Percentiles rank a stretch among this genome's conserved stretches.
Conservation (phyloP, 2,888 invertebrate species). For the Phortica magna region DNA sequence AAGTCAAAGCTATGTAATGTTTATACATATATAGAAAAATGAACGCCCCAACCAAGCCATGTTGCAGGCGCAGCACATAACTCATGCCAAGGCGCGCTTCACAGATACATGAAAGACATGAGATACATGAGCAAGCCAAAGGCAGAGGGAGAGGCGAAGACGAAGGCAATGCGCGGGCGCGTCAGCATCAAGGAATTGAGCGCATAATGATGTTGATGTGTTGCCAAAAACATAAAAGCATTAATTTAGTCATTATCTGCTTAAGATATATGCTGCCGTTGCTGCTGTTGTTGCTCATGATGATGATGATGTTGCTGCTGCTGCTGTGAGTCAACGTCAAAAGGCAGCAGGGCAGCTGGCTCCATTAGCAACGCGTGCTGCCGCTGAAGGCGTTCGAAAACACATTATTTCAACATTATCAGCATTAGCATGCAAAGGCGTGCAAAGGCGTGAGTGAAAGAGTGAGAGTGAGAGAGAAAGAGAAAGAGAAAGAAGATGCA, state of each 20-base stretch:
- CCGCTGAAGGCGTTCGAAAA: constrained; percentile 51
- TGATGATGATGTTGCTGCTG: constrained; percentile 24
- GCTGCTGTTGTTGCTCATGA: constrained; percentile 37
- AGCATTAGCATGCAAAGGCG: constrained; percentile 46
- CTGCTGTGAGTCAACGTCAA: constrained; percentile 26
- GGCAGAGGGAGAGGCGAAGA: no score
- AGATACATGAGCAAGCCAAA: no score
- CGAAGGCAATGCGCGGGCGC: no score
- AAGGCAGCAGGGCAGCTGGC: constrained; percentile 34
- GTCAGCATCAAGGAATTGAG: constrained; percentile 62
- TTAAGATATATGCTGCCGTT: constrained; percentile 69
- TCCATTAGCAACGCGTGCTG: constrained; percentile 26
- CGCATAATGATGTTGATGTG: constrained; percentile 76
- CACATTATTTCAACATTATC: constrained; percentile 62
- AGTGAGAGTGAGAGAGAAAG: constrained; percentile 16
- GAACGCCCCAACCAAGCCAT: not conserved
- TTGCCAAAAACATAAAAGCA: constrained; percentile 78
- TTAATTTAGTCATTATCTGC: constrained; percentile 79
- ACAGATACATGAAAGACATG: not conserved
- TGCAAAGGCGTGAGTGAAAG: not conserved
- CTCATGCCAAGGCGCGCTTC: not conserved
- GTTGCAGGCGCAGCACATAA: not conserved
- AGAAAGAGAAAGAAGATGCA: constrained; percentile 14
- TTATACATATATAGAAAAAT: not conserved
- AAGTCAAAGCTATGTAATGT: not conserved